Base-by-base conservation (phyloP, 2,888 invertebrate genomes). In the Phengaris alcon region DNA sequence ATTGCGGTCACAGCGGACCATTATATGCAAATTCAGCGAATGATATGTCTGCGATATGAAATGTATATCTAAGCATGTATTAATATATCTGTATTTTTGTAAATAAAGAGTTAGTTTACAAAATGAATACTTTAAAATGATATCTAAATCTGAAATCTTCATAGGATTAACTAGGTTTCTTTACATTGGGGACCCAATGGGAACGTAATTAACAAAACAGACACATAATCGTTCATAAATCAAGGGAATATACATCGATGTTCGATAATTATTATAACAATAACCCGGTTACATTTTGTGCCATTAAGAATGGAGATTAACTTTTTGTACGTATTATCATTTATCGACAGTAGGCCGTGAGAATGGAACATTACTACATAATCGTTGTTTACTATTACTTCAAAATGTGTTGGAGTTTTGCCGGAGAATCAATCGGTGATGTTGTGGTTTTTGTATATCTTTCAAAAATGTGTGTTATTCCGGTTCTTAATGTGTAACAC, bases 311-410 rank as follows among this genome's bases (percentile, higher is more conserved):
- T 10, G 5, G 12, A 64, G 64, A 64, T 64, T 44, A 64, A 64
- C 35, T 64, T 64, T 64, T 64, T 64, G 64, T 64, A 9, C 8
- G 64, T 64, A 64, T 64, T 64, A 12, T 44, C 64, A 44, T 64
- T 35, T 64, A 64, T 64, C 64, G 64, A 64, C 35, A 64, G 64
- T 64, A 13, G 64, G 64, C 35, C 64, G 35, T 64, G 64, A 64
- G 64, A 64, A 64, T 64, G 7, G 64, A 64, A 64, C 64, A 44
- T 35, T 35, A 64, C 64, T 64, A 64, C 35, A 35, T 13, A 64
- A 64, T 12, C 52, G 52, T 52, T 64, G 64, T 64, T 64, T 64
- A 64, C 64, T 35, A 44, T 64, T 64, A 64, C 7, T 64, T 12
- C 12, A 64, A 64, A 64, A 35, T 35, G 22, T 22, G 22, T 22